Evolutionary conservation across 2,888 invertebrate species (phyloP).

Genomic region (Kryphioiulus occultus): DNA sequence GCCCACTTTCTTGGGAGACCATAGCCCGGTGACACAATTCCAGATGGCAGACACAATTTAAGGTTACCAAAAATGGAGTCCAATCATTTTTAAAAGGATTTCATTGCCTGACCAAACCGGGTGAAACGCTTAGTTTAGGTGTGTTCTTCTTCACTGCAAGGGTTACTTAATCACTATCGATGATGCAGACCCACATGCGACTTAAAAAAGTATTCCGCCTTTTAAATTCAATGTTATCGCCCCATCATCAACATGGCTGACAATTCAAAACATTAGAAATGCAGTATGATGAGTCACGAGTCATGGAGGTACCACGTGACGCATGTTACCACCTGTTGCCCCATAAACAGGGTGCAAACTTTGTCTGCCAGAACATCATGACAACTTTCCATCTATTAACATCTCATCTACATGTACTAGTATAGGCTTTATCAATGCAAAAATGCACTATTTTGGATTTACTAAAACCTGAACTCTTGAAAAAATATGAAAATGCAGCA

Average conservation of each 20-base stretch:
- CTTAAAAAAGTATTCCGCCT: neutral
- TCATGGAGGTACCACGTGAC: neutral
- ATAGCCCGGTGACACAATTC: neutral
- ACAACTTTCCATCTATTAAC: too few relatives aligned
- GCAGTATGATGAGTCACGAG: neutral
- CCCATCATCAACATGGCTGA: neutral
- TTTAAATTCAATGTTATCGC: neutral
- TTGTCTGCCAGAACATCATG: too few relatives aligned
- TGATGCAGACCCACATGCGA: neutral
- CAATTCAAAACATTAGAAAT: neutral
- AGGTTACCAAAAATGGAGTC: slow-evolving; percentile 17
- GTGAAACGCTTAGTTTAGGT: slow-evolving; percentile 11
- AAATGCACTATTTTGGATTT: too few relatives aligned
- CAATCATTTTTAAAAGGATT: neutral
- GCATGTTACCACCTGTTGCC: too few relatives aligned
- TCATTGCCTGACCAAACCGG: neutral
- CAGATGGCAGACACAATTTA: neutral
- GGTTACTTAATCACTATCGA: neutral
- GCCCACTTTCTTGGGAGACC: neutral
- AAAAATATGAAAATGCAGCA: too few relatives aligned
- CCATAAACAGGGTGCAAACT: too few relatives aligned
- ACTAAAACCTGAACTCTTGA: too few relatives aligned
- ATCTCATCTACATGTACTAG: too few relatives aligned
- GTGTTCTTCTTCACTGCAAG: neutral
- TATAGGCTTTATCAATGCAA: too few relatives aligned